A percentile compares a stretch with the other conserved stretches of the same genome.
Evolutionary conservation across 2,888 invertebrate genomes (phyloP).

Genomic region (Ypsolopha sequella): DNA sequence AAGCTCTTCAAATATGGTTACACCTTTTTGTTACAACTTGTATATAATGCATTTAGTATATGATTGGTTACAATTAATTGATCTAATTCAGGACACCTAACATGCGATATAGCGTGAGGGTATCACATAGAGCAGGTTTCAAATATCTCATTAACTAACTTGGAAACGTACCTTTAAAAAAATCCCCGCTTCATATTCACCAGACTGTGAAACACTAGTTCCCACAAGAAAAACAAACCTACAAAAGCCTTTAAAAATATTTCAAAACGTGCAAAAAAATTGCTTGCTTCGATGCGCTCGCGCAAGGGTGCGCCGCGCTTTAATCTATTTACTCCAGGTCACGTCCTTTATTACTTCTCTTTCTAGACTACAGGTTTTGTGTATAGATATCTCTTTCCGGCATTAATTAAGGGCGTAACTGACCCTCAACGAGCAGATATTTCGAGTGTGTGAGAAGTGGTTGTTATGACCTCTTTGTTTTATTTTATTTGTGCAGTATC

Average conservation of each 20-base stretch:
- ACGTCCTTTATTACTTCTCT: slow-evolving; percentile 19
- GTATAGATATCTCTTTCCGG: slow-evolving; percentile 25
- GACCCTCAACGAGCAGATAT: slow-evolving; percentile 48
- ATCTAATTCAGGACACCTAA: no score
- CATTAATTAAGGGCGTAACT: slow-evolving; percentile 56
- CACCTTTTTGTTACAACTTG: no score
- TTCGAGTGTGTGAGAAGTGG: slow-evolving; percentile 47
- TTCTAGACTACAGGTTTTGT: slow-evolving; percentile 12
- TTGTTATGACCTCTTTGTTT: slow-evolving; percentile 59
- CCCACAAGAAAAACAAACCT: slow-evolving; percentile 30
- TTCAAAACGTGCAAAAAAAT: slow-evolving; percentile 47
- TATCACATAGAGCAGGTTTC: no score
- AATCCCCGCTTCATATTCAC: slow-evolving; percentile 15
- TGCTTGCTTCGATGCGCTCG: slow-evolving; percentile 32
- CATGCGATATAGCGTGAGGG: no score
- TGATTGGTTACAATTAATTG: no score
- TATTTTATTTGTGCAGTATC: slow-evolving; percentile 24
- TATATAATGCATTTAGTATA: no score
- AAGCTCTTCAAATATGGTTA: no score
- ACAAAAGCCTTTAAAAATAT: slow-evolving; percentile 19
- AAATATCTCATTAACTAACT: no score
- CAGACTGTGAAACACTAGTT: slow-evolving; percentile 47
- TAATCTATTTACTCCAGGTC: slow-evolving; percentile 29
- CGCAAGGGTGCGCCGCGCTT: slow-evolving; percentile 38
- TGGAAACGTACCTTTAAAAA: not conserved